phyloP scores from a whole-genome alignment of 2,888 invertebrate genomes.

The Loripinus fragilis region DNA sequence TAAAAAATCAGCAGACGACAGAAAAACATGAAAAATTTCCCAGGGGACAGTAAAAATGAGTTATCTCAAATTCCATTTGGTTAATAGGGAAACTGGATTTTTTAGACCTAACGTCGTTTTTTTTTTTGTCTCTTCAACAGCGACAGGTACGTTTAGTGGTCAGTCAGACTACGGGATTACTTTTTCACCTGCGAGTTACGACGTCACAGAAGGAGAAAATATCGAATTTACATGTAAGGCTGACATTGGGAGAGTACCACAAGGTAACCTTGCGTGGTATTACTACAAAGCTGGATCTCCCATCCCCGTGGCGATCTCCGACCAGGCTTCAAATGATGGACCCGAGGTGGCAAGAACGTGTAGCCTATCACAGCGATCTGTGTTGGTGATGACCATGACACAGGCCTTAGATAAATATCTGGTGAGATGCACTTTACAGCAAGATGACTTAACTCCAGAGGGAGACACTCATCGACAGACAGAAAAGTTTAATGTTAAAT shows the following conservation, averaged over 20 bases:
- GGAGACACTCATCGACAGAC: background rate
- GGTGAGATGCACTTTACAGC: background rate
- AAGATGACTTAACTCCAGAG: background rate
- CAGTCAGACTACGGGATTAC: background rate
- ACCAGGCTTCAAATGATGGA: background rate
- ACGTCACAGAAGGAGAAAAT: background rate
- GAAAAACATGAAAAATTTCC: too few species aligned
- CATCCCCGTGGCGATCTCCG: too few species aligned
- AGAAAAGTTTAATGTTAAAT: background rate
- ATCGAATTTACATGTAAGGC: background rate
- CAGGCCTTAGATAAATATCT: background rate
- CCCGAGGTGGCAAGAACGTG: background rate
- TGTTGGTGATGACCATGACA: background rate
- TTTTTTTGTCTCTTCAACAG: background rate
- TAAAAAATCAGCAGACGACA: too few species aligned
- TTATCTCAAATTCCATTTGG: too few species aligned
- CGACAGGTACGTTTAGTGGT: background rate
- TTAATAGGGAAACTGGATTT: too few species aligned
- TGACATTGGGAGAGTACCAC: background rate
- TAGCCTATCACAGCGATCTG: background rate
- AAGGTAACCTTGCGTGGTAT: background rate
- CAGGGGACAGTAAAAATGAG: too few species aligned
- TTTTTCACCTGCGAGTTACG: background rate
- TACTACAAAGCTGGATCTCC: background rate
- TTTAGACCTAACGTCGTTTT: too few species aligned